Percentiles rank a stretch among this genome's conserved stretches.
Evolutionary conservation across 2,888 invertebrate genomes (phyloP).

Genomic region (Onthophagus sagittarius): DNA sequence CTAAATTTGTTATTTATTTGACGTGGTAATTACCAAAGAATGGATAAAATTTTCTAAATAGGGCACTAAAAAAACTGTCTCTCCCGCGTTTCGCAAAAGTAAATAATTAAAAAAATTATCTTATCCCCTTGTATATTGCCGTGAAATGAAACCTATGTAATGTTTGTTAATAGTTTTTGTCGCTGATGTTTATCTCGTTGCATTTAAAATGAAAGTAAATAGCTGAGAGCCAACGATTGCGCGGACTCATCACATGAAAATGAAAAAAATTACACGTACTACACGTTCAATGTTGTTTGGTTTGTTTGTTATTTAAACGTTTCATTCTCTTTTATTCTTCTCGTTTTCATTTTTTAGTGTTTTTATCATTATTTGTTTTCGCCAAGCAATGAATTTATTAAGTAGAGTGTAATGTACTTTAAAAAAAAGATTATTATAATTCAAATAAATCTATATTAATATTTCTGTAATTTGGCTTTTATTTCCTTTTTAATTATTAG

Average conservation of each 20-base stretch:
- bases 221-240: neutral
- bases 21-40: neutral
- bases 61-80: neutral
- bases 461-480: conserved; percentile 15
- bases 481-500: conserved; percentile 1
- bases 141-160: neutral
- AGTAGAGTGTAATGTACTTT: conserved; percentile 18
- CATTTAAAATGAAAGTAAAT: neutral
- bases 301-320: neutral
- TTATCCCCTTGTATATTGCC: neutral
- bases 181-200: neutral
- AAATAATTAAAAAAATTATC: too few relatives aligned
- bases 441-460: conserved; percentile 25
- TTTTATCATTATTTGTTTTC: conserved; percentile 1
- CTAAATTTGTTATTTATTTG: neutral
- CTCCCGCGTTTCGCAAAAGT: neutral
- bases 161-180: neutral
- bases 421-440: conserved; percentile 19
- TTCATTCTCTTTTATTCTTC: neutral
- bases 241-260: neutral
- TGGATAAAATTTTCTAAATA: neutral
- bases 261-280: neutral
- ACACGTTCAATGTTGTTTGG: neutral
- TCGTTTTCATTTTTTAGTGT: conserved; percentile 3
- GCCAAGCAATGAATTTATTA: conserved; percentile 9